These are phyloP conservation scores for Eustalomyia histrio DNA, from an alignment of 2,888 invertebrate species.

Conservation along the genomic window DNA sequence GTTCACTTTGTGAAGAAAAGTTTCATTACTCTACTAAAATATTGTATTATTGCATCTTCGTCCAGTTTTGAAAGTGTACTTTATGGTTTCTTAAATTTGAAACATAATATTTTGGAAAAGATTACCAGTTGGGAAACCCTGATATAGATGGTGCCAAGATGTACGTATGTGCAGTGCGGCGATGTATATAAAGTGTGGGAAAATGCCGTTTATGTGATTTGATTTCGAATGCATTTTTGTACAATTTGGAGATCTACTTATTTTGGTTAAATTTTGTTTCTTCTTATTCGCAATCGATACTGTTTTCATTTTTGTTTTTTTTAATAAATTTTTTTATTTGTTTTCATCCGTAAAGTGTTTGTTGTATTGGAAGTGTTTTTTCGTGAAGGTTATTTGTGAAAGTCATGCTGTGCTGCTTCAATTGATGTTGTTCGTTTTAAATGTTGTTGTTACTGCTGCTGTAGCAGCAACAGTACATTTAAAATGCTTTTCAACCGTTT, in stretches of 20 bases:
- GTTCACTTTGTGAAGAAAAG: no score
- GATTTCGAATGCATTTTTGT: slow-evolving; percentile 47
- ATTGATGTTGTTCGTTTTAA: slow-evolving; percentile 33
- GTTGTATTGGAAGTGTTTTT: slow-evolving; percentile 50
- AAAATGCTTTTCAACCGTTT: slow-evolving; percentile 60
- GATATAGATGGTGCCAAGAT: background rate
- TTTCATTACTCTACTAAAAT: no score
- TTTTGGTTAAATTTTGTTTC: slow-evolving; percentile 45
- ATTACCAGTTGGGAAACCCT: background rate
- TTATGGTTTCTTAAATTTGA: no score
- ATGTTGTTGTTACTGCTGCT: slow-evolving; percentile 14
- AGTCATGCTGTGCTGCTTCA: slow-evolving; percentile 60
- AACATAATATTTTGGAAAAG: no score
- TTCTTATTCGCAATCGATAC: slow-evolving; percentile 42
- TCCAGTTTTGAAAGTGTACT: no score
- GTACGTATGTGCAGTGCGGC: slow-evolving; percentile 1
- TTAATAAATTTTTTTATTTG: background rate
- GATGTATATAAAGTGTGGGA: slow-evolving; percentile 60
- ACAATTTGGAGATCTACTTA: slow-evolving; percentile 46
- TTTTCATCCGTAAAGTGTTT: slow-evolving; percentile 47
- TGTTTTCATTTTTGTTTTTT: slow-evolving; percentile 34
- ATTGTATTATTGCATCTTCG: no score
- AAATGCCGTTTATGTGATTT: slow-evolving; percentile 54
- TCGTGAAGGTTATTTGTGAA: slow-evolving; percentile 65
- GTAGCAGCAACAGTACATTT: slow-evolving; percentile 46